A percentile compares a stretch with the other conserved stretches of the same genome.
These are phyloP conservation scores for Motacilla alba DNA, from an alignment of 2,113 vertebrate species.

Conservation along the genomic window DNA sequence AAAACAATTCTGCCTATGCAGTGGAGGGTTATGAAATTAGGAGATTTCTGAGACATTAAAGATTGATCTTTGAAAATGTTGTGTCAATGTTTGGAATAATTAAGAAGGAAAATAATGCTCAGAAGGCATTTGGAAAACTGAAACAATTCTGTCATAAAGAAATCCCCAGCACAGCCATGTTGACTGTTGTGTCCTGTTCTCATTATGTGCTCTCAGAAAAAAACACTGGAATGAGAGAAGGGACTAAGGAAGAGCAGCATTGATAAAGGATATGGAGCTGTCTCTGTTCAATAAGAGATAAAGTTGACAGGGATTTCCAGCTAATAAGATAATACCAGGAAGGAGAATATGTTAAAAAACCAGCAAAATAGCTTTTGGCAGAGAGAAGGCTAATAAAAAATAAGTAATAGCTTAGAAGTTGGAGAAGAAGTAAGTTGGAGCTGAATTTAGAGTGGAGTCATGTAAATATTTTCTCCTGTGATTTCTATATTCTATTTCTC, in stretches of 20 bases:
- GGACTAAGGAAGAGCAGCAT: neutral
- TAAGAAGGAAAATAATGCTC: neutral
- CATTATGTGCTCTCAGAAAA: neutral
- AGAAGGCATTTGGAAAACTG: neutral
- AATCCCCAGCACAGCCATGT: rapidly evolving
- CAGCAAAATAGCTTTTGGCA: neutral
- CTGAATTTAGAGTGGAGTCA: neutral
- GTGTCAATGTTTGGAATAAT: neutral
- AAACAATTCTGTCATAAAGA: neutral
- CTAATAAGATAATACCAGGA: neutral
- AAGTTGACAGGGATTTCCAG: neutral
- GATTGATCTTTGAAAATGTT: neutral
- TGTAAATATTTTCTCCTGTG: neutral
- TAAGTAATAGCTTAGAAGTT: no score
- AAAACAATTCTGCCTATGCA: neutral
- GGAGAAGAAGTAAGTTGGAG: neutral
- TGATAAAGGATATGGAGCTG: neutral
- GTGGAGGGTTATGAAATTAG: neutral
- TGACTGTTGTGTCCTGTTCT: neutral
- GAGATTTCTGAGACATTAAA: neutral
- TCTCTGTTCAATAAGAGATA: neutral
- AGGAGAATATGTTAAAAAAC: neutral
- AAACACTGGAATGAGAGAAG: neutral
- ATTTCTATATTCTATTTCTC: neutral
- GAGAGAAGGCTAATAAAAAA: neutral